Percentiles rank a stretch among this genome's conserved stretches.
These are phyloP conservation scores for Emydocephalus ijimae DNA, from an alignment of 2,113 vertebrate genomes.

Conservation along the genomic window DNA sequence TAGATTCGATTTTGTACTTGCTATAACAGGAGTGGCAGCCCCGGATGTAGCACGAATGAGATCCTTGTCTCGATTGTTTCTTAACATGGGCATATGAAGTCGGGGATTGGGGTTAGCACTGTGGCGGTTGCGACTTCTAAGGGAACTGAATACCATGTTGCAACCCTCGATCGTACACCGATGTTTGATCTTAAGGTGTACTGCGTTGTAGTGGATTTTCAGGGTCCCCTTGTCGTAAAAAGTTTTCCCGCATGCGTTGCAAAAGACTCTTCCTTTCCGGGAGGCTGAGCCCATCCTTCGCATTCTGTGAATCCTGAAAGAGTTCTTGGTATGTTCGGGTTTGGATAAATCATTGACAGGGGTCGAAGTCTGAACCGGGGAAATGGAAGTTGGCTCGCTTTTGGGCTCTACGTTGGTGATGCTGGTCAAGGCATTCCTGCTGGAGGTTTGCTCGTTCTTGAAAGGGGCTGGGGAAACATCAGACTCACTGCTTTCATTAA, in stretches of 20 bases:
- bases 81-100: constrained; percentile 98
- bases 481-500: constrained; percentile 94
- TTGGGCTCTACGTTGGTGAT: constrained; percentile 93
- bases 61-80: constrained; percentile 98
- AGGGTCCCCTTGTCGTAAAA: constrained; percentile 99
- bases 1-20: constrained; percentile 89
- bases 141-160: constrained; percentile 99
- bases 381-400: constrained; percentile 87
- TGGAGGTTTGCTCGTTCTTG: constrained; percentile 87
- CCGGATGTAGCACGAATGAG: constrained; percentile 90
- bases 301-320: constrained; percentile 96
- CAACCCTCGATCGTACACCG: constrained; percentile 98
- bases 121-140: constrained; percentile 96
- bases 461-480: constrained; percentile 93
- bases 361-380: constrained; percentile 75
- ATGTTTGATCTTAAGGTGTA: constrained; percentile 98
- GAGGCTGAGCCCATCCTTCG: constrained; percentile 95
- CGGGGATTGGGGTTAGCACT: constrained; percentile 98
- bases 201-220: constrained; percentile 98
- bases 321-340: constrained; percentile 89
- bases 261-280: constrained; percentile 95
- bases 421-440: constrained; percentile 82
- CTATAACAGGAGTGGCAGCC: constrained; percentile 91
- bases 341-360: constrained; percentile 82
- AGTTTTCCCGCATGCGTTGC: constrained; percentile 97